These are phyloP conservation scores for Phoxinus dragarum DNA, from an alignment of 2,797 vertebrate genomes.

Conservation along the genomic window DNA sequence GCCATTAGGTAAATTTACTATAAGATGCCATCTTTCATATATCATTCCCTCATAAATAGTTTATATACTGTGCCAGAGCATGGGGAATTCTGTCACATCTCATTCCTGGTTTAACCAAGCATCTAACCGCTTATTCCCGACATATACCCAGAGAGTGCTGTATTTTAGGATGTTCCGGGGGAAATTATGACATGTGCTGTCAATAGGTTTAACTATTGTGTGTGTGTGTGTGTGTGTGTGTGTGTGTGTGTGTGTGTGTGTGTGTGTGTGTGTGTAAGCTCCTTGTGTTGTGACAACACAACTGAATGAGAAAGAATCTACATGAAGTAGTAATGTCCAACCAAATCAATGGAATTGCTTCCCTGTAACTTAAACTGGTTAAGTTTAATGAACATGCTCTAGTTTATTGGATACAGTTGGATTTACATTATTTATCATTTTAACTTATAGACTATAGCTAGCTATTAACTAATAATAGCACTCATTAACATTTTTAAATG, in stretches of 20 bases:
- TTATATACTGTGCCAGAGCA: constrained; percentile 17
- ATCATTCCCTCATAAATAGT: not conserved
- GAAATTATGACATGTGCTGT: not conserved
- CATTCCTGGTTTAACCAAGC: constrained; percentile 9
- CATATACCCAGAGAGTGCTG: not conserved
- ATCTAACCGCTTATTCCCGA: not conserved
- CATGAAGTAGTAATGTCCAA: no score
- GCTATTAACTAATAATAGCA: no score
- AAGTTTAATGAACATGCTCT: no score
- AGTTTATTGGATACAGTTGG: no score
- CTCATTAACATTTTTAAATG: no score
- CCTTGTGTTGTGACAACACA: no score
- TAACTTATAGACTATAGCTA: no score
- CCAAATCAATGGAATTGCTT: no score
- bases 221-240: not conserved
- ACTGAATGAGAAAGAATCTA: no score
- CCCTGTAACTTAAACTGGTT: no score
- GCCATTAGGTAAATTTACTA: constrained; percentile 16
- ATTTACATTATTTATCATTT: no score
- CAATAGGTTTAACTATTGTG: not conserved
- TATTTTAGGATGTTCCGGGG: constrained; percentile 1
- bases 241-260: no score
- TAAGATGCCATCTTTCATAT: constrained; percentile 7
- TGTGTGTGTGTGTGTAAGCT: not conserved
- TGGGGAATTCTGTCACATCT: constrained; percentile 6